Evolutionary conservation across 2,797 vertebrate genomes (phyloP), one percentile per base, ranked within the genome.

Genomic region (Acanthornis magna): DNA sequence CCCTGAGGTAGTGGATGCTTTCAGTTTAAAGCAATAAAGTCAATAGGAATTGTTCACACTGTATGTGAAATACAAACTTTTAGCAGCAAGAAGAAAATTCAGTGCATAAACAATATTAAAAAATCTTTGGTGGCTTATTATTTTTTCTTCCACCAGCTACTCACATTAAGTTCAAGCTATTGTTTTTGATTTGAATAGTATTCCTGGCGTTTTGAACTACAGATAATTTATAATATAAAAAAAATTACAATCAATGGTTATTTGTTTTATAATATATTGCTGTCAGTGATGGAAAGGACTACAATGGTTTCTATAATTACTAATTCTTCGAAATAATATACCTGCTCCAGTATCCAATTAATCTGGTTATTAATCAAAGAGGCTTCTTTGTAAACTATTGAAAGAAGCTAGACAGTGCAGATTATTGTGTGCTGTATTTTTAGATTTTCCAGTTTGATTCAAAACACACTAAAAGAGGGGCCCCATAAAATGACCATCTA

Each of bases 401-500:
- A 93, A 91, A 86, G 74, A 94, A 89, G 86, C 90, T 88, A 97
- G 95, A 93, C 91, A 89, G 61, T 85, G 92, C 78, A 93, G 94
- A 96, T 94, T 93, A 93, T 94, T 93, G 86, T 76, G 84, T 93
- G 83, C 85, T 93, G 3, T 96, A 94, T 96, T 98, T 97, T 97
- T 97, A 93, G 95, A 95, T 96, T 96, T 97, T 95, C n/a, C 95
- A 97, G 86, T 97, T 98, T 97, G 92, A 96, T 97, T 97, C 95
- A 97, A 97, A 97, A 96, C 92, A 94, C 85, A 93, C 77, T 93
- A 96, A 95, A 97, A 97, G 93, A 97, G 95, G 92, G 96, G 95
- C 94, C 97, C 93, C 95, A 91, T 92, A 95, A 97, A 96, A 97
- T 97, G 94, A 96, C 94, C 88, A 97, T 97, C 96, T 92, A 95